Percentiles rank a stretch among this genome's conserved stretches.
phyloP scores from a whole-genome alignment of 2,888 invertebrate genomes.

The Drosophila antonietae region DNA sequence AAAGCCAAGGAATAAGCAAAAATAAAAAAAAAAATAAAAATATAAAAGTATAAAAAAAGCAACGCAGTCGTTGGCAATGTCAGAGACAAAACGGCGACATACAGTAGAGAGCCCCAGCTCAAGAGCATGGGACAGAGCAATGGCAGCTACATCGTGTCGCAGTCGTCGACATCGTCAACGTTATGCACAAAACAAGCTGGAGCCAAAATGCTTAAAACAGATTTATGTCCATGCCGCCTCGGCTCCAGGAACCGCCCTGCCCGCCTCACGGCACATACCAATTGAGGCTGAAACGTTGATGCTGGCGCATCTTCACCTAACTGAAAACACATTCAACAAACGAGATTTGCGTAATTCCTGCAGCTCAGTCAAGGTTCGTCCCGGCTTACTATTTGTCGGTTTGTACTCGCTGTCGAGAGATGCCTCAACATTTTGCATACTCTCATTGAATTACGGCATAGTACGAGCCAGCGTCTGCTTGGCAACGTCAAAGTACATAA shows the following conservation, averaged over 20 bases:
- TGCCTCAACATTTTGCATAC: slow-evolving; percentile 38
- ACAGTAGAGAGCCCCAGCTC: slow-evolving; percentile 40
- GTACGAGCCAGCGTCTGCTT: not conserved
- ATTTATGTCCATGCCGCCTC: slow-evolving; percentile 65
- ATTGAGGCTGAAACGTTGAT: slow-evolving; percentile 50
- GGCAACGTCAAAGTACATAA: not conserved
- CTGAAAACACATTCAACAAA: slow-evolving; percentile 79
- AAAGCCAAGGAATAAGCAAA: slow-evolving; percentile 47
- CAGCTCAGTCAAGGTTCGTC: slow-evolving; percentile 73
- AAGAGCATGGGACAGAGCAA: slow-evolving; percentile 24
- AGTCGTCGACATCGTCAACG: slow-evolving; percentile 42
- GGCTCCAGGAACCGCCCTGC: not conserved
- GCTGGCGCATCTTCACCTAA: slow-evolving; percentile 75
- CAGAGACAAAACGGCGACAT: slow-evolving; percentile 75
- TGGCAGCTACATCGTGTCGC: slow-evolving; percentile 53
- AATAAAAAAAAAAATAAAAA: slow-evolving; percentile 39
- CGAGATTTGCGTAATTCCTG: slow-evolving; percentile 81
- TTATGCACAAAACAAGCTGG: slow-evolving; percentile 68
- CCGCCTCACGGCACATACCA: slow-evolving; percentile 34
- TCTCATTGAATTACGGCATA: slow-evolving; percentile 7
- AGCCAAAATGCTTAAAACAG: slow-evolving; percentile 72
- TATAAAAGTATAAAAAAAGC: slow-evolving; percentile 26
- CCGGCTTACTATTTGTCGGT: slow-evolving; percentile 58
- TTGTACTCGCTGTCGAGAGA: slow-evolving; percentile 41
- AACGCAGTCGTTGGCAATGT: slow-evolving; percentile 67